phyloP scores from a whole-genome alignment of 1,140 invertebrate species.

The silkworm (Bombyx mori) region ASM3026992v2 NC_085112.1:7687501-7688000 shows the following conservation, averaged over 20 bases:
- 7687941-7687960: conserved; percentile 10
- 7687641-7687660: too few relatives aligned
- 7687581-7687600: too few relatives aligned
- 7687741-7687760: conserved; percentile 20
- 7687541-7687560: too few relatives aligned
- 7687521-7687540: too few relatives aligned
- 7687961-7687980: conserved; percentile 4
- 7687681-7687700: too few relatives aligned
- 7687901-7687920: background rate
- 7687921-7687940: conserved; percentile 1
- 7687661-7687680: too few relatives aligned
- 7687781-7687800: conserved; percentile 30
- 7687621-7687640: too few relatives aligned
- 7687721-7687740: conserved; percentile 21
- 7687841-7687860: conserved; percentile 29
- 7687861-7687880: conserved; percentile 36
- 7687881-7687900: conserved; percentile 4
- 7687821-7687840: conserved; percentile 17
- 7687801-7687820: conserved; percentile 30
- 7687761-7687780: conserved; percentile 34
- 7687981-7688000: conserved; percentile 3
- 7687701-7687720: too few relatives aligned
- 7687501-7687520: too few relatives aligned
- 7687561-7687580: too few relatives aligned
- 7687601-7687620: too few relatives aligned